Conservation (phyloP, 2,888 invertebrate genomes). For the Sphecodes monilicornis region DNA sequence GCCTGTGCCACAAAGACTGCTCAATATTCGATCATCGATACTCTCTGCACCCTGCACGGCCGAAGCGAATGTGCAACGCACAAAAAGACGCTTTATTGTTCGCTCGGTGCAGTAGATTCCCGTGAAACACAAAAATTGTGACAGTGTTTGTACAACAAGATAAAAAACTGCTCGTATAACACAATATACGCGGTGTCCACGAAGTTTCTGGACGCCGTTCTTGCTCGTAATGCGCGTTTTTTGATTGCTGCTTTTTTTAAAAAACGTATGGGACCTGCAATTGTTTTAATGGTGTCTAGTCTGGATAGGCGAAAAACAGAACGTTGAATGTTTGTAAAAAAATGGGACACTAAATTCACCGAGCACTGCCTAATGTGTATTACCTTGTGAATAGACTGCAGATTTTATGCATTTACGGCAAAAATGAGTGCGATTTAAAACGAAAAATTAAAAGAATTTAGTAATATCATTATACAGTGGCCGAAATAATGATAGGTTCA, state of each 20-base stretch:
- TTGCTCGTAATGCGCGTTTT: background rate
- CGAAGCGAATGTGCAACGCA: background rate
- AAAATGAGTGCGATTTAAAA: background rate
- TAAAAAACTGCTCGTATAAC: background rate
- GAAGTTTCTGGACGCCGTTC: background rate
- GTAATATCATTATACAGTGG: no score
- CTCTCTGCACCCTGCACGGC: background rate
- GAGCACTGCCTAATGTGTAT: background rate
- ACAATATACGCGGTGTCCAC: background rate
- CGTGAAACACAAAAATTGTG: background rate
- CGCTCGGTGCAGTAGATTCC: slow-evolving; percentile 1
- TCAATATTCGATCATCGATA: slow-evolving; percentile 10
- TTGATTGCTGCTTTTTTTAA: background rate
- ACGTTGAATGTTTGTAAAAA: background rate
- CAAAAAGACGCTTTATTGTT: slow-evolving; percentile 7
- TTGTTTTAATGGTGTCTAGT: background rate
- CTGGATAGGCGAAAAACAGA: background rate
- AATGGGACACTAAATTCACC: background rate
- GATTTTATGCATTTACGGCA: background rate
- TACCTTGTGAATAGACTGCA: background rate
- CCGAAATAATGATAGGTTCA: no score
- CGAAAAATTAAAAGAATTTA: background rate
- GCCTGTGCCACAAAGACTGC: background rate
- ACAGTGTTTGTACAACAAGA: background rate
- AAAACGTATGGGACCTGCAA: background rate